A percentile compares a stretch with the other conserved stretches of the same genome.
Evolutionary conservation across 2,888 invertebrate species (phyloP).

Genomic region (Blastobasis adustella): DNA sequence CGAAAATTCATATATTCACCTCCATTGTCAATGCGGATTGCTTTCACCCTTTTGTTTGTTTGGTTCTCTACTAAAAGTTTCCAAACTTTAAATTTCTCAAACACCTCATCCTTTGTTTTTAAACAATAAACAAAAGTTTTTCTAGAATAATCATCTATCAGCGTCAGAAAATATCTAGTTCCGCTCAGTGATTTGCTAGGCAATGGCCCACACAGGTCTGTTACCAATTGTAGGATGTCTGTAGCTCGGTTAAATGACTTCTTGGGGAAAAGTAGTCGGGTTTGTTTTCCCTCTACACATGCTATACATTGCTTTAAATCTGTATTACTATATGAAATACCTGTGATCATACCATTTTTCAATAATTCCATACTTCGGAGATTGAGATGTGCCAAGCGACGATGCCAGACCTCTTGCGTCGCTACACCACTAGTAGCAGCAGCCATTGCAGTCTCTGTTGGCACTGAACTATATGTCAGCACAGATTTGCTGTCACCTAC

Average conservation of each 20-base stretch:
- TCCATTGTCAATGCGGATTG: conserved; percentile 13
- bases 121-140: conserved; percentile 12
- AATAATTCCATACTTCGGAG: background rate
- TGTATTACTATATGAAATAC: conserved; percentile 3
- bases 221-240: conserved; percentile 10
- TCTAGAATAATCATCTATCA: conserved; percentile 12
- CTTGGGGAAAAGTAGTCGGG: conserved; percentile 11
- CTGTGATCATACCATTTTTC: background rate
- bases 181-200: conserved; percentile 9
- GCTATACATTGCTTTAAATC: conserved; percentile 8
- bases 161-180: conserved; percentile 20
- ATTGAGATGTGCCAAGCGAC: background rate
- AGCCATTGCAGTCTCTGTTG: no score
- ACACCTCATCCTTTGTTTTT: conserved; percentile 12
- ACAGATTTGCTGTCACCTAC: no score
- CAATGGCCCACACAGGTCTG: conserved; percentile 15
- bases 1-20: conserved; percentile 14
- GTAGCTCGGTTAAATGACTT: no score
- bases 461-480: no score
- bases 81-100: conserved; percentile 8
- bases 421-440: no score
- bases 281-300: conserved; percentile 19
- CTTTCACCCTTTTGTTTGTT: conserved; percentile 10
- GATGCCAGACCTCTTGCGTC: background rate
- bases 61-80: conserved; percentile 12